A percentile compares a stretch with the other conserved stretches of the same genome.
phyloP scores from a whole-genome alignment of 1,140 invertebrate species.

The Neodiprion fabricii region DNA sequence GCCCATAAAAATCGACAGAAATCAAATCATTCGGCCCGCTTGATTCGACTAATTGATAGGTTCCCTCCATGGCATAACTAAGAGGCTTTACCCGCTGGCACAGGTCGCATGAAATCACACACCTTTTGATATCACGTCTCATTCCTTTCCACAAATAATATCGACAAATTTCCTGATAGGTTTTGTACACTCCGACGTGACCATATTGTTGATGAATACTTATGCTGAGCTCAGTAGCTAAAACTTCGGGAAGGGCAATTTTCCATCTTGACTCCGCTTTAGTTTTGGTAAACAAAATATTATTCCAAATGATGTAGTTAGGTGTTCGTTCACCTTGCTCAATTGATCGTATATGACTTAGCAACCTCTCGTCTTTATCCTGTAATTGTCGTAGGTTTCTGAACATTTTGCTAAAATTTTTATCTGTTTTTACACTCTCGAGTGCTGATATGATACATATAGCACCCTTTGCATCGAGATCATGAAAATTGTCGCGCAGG shows the following conservation, averaged over 20 bases:
- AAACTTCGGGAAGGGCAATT: background rate
- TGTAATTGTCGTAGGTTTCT: background rate
- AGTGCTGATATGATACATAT: background rate
- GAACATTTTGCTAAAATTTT: background rate
- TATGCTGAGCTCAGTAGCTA: background rate
- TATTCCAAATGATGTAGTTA: background rate
- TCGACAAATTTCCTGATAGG: background rate
- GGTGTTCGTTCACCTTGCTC: background rate
- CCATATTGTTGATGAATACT: constrained; percentile 7
- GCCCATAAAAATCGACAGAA: constrained; percentile 22
- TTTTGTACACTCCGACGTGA: constrained; percentile 18
- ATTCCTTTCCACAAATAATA: constrained; percentile 17
- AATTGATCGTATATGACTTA: background rate
- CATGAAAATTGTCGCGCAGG: background rate
- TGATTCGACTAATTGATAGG: constrained; percentile 19
- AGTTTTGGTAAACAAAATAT: background rate
- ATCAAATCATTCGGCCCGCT: constrained; percentile 13
- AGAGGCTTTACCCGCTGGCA: constrained; percentile 19
- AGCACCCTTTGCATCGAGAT: background rate
- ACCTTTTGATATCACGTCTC: background rate
- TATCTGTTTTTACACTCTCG: background rate
- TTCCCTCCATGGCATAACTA: background rate
- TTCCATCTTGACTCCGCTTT: background rate
- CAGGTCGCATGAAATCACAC: constrained; percentile 9
- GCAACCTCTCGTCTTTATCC: background rate